A percentile compares a stretch with the other conserved stretches of the same genome.
phyloP scores from a whole-genome alignment of 2,888 invertebrate genomes.

The Sipha maydis region DNA sequence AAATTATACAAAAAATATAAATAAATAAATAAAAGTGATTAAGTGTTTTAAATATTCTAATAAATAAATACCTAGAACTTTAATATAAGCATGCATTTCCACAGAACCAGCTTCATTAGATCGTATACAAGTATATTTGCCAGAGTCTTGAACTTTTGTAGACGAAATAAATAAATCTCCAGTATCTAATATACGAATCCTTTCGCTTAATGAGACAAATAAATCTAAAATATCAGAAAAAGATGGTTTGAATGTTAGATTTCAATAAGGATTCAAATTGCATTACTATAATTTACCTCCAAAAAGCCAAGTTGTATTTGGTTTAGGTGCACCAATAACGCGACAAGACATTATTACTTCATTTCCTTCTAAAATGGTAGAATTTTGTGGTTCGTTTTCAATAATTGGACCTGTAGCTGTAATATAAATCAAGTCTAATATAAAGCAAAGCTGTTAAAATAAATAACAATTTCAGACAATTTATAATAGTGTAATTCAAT shows the following conservation, averaged over 20 bases:
- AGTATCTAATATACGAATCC: constrained; percentile 85
- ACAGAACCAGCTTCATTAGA: constrained; percentile 90
- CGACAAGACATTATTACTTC: constrained; percentile 89
- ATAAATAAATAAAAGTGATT: too few relatives aligned
- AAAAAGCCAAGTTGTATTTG: constrained; percentile 91
- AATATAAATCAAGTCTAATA: constrained; percentile 66
- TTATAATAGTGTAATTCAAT: background rate
- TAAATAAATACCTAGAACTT: constrained; percentile 78
- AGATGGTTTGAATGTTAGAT: background rate
- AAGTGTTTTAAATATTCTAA: background rate
- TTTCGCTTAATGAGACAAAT: constrained; percentile 75
- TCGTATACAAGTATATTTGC: constrained; percentile 88
- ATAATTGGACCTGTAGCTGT: constrained; percentile 89
- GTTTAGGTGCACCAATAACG: constrained; percentile 89
- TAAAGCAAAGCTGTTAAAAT: constrained; percentile 56
- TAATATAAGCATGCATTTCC: constrained; percentile 82
- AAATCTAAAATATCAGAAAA: constrained; percentile 69
- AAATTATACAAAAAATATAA: background rate
- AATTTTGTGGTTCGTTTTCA: constrained; percentile 84
- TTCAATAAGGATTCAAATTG: background rate
- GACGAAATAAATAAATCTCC: constrained; percentile 90
- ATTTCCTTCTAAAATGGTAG: constrained; percentile 91
- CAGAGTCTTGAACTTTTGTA: constrained; percentile 84
- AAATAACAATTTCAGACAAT: constrained; percentile 44
- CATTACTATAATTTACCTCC: constrained; percentile 79